Evolutionary conservation across 2,113 vertebrate genomes (phyloP).

Genomic region (Apeltes quadracus): DNA sequence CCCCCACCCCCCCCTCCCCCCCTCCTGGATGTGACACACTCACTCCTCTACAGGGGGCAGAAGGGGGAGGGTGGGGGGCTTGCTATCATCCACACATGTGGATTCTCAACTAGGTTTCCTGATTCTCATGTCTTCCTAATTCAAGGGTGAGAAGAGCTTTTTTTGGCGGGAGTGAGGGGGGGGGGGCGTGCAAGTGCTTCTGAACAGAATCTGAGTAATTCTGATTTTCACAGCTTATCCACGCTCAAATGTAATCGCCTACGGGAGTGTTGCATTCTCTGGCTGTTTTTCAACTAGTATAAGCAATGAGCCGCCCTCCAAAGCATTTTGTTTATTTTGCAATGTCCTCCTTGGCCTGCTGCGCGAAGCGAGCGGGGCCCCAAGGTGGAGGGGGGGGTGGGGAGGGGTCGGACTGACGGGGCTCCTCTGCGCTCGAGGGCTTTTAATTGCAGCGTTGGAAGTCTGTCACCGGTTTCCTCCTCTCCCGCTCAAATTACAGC

Average conservation of each 20-base stretch:
- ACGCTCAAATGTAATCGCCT: constrained; percentile 22
- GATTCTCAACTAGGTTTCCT: constrained; percentile 35
- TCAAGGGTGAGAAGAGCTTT: constrained; percentile 53
- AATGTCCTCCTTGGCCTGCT: background rate
- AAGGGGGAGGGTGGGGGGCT: constrained; percentile 25
- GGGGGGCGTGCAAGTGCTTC: constrained; percentile 6
- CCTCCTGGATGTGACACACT: constrained; percentile 68
- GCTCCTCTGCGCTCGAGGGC: constrained; percentile 32
- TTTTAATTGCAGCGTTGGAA: constrained; percentile 64
- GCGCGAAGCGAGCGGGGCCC: background rate
- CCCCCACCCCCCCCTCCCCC: constrained; percentile 45
- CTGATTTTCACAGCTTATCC: constrained; percentile 34
- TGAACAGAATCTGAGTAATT: constrained; percentile 30
- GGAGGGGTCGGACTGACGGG: constrained; percentile 25
- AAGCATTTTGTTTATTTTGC: constrained; percentile 17
- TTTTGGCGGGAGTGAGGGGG: constrained; percentile 32
- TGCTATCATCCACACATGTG: constrained; percentile 49
- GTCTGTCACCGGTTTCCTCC: constrained; percentile 60
- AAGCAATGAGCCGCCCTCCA: constrained; percentile 17
- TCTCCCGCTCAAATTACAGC: constrained; percentile 65
- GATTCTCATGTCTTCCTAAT: constrained; percentile 50
- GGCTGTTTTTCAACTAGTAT: background rate
- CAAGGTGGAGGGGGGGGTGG: too few species aligned
- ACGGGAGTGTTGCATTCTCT: constrained; percentile 3
- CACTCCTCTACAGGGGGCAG: constrained; percentile 55